These are phyloP conservation scores for Cyaniris semiargus DNA, from an alignment of 2,888 invertebrate species.

Conservation along the genomic window DNA sequence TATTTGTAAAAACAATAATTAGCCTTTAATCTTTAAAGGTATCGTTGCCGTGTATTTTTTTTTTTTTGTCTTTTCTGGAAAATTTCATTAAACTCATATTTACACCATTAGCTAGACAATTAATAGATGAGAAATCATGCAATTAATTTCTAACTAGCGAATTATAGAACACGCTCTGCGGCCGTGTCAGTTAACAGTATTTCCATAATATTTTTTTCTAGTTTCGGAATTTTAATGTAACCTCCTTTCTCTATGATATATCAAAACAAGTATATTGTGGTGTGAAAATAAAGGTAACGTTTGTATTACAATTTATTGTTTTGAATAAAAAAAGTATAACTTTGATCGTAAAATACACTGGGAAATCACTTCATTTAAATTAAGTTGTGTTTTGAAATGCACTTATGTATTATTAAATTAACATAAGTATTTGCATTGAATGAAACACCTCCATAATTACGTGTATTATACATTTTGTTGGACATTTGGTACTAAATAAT, in stretches of 20 bases:
- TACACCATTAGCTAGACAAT: constrained; percentile 1
- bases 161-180: constrained; percentile 4
- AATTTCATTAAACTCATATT: constrained; percentile 8
- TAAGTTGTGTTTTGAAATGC: not conserved
- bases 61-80: not conserved
- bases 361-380: not conserved
- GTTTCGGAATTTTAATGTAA: constrained; percentile 16
- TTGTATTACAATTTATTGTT: not conserved
- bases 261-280: not conserved
- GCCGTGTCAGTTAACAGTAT: not conserved
- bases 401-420: not conserved
- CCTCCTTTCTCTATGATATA: constrained; percentile 4
- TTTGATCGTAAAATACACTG: not conserved
- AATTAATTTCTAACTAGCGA: constrained; percentile 1
- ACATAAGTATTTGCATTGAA: not conserved
- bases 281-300: not conserved
- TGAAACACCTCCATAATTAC: not conserved
- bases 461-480: too few species aligned
- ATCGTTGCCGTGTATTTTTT: too few species aligned
- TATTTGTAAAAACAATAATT: too few species aligned
- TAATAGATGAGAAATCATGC: constrained; percentile 16
- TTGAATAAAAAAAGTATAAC: not conserved
- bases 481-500: not conserved
- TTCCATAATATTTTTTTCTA: constrained; percentile 4
- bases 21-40: too few species aligned